Base-by-base conservation (phyloP, 2,888 invertebrate species). In the Chaetogeoica ovagalla region DNA sequence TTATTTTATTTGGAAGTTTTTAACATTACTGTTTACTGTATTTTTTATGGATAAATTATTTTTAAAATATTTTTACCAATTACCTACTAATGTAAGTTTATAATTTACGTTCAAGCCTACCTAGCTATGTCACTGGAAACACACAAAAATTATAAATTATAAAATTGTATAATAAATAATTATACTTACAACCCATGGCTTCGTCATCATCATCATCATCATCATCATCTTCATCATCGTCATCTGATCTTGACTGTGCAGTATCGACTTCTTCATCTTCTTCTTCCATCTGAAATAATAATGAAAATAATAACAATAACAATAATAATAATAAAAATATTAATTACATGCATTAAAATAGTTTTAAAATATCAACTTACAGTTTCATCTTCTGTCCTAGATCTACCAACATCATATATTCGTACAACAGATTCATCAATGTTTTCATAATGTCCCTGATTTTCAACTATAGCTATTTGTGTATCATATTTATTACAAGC, bases 391-490 rank as follows among this genome's bases (percentile, higher is more conserved):
- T 94, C 93, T 85, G 93, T 94, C 84, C 95, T 89, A 85, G 91
- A 89, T 83, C 96, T 89, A 1, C 98, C 98, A 30, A 98, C 94
- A 85, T 98, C 96, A 86, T 97, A 98, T 19, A 98, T 87, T 84
- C 95, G 91, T 81, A 97, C 95, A 83, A 93, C 92, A 3, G 95
- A 95, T 87, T 97, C 97, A 85, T 95, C 94, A 83, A 93, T 91
- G 82, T 93, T 91, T 82, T 94, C 93, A 85, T 92, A 94, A 84
- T 92, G 91, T 0, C 93, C 93, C 85, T 93, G 90, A 87, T 95
- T 95, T 88, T 98, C 98, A 0, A 98, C 95, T 0, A 97, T 88
- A 0, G 95, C 95, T 83, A 98, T 92, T 86, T 94, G 94, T 52
- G 93, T 93, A 84, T 97, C 97, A 85, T 90, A 91, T 68, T 91